Evolutionary conservation across 2,888 invertebrate species (phyloP).

Genomic region (Sphecodes monilicornis): DNA sequence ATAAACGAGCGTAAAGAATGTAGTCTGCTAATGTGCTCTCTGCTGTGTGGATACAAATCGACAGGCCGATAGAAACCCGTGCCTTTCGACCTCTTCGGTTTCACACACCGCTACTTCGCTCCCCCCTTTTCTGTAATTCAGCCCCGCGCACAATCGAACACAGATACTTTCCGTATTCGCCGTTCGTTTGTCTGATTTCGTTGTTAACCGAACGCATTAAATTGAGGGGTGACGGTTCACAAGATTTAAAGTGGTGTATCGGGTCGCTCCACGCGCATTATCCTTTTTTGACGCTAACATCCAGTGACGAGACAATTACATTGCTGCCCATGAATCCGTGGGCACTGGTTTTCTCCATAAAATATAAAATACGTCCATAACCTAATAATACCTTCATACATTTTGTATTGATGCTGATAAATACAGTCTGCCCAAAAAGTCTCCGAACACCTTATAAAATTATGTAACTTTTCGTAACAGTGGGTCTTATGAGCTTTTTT

Average conservation of each 20-base stretch:
- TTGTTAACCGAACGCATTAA: slow-evolving; percentile 19
- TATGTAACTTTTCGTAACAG: no score
- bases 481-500: no score
- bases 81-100: slow-evolving; percentile 42
- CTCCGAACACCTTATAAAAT: no score
- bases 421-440: no score
- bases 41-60: slow-evolving; percentile 31
- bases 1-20: slow-evolving; percentile 32
- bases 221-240: not conserved
- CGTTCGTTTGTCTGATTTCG: slow-evolving; percentile 22
- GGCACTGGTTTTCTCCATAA: not conserved
- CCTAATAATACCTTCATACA: no score
- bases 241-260: not conserved
- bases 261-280: not conserved
- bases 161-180: not conserved
- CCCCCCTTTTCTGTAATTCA: slow-evolving; percentile 30
- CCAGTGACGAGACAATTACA: not conserved
- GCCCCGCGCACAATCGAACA: slow-evolving; percentile 35
- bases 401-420: no score
- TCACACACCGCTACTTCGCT: slow-evolving; percentile 42
- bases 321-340: not conserved
- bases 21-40: slow-evolving; percentile 9
- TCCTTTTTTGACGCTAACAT: not conserved
- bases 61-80: slow-evolving; percentile 45
- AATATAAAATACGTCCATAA: not conserved